Evolutionary conservation across 2,113 vertebrate genomes (phyloP).

Genomic region (Hiodon tergisus): DNA sequence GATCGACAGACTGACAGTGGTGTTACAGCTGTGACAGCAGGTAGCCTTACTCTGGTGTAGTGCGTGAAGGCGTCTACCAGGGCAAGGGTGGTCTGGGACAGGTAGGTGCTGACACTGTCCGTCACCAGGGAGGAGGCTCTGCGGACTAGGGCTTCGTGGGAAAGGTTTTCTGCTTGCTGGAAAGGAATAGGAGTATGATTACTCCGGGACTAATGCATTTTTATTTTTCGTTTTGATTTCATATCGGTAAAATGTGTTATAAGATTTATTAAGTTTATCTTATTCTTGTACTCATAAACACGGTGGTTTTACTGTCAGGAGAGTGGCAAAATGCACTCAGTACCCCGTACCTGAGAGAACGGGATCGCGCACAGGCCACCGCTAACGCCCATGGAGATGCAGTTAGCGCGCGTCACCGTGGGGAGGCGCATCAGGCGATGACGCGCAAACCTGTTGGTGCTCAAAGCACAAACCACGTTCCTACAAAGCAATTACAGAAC

Average conservation of each 20-base stretch:
- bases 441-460: slow-evolving; percentile 29
- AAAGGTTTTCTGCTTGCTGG: slow-evolving; percentile 56
- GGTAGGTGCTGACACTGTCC: slow-evolving; percentile 64
- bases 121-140: slow-evolving; percentile 63
- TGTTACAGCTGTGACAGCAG: background rate
- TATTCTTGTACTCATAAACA: background rate
- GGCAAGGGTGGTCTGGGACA: slow-evolving; percentile 65
- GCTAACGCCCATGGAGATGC: slow-evolving; percentile 38
- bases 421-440: slow-evolving; percentile 34
- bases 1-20: background rate
- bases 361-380: slow-evolving; percentile 56
- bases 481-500: background rate
- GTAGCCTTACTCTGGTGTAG: slow-evolving; percentile 57
- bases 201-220: background rate
- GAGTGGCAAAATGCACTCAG: background rate
- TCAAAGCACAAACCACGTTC: slow-evolving; percentile 32
- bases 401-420: slow-evolving; percentile 18
- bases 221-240: too few species aligned
- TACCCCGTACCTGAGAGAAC: slow-evolving; percentile 52
- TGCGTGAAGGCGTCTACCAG: slow-evolving; percentile 58
- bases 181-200: background rate
- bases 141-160: slow-evolving; percentile 61
- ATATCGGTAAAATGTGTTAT: too few species aligned
- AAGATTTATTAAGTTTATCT: background rate
- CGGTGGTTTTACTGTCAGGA: background rate